Evolutionary conservation across 2,888 invertebrate genomes (phyloP), one percentile per base, ranked within the genome.

Genomic region (Aelia acuminata): DNA sequence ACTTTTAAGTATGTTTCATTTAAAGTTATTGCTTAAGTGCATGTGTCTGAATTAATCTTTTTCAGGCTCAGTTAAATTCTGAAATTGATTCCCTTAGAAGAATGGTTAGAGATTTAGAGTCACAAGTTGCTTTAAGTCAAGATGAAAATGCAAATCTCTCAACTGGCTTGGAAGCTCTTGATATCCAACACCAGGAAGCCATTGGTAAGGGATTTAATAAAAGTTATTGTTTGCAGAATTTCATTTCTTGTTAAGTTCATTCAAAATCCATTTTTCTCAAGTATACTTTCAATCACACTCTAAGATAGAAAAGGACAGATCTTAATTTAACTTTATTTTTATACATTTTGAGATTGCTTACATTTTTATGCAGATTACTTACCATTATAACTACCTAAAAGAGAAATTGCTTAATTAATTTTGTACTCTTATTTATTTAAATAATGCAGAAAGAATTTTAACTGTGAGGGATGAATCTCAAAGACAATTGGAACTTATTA

Each of bases 101-200:
- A 63, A 85, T 89, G 22, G 90, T 90, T 3, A 84, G 88, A 26
- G 93, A 93, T 70, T 92, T 95, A 0, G 93, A 91, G 75, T 90
- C 90, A 15, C 90, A 89, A 70, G 90, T 90, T 31, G 90, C 90
- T n/a, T 89, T 90, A 35, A 89, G 90, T 70, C 91, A 93, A 91
- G 93, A 94, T 91, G 94, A 95, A 91, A 94, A 95, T 90, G 93
- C 92, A 90, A 93, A 93, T 89, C 92, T 95, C 35, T 93, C 94
- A 31, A 91, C 92, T 10, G 95, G 93, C 90, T 92, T 97, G 88
- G 96, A 96, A 91, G 96, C 96, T 91, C 92, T 97, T 90, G 96
- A 97, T 91, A 93, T 92, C 84, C 96, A 96, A 92, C 96, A 96
- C 91, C 94, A 95, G 91, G 92, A 94, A 91, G 96, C 95, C 0